These are phyloP conservation scores for Spodoptera litura DNA, from an alignment of 1,140 invertebrate species.

Conservation along the genomic window DNA sequence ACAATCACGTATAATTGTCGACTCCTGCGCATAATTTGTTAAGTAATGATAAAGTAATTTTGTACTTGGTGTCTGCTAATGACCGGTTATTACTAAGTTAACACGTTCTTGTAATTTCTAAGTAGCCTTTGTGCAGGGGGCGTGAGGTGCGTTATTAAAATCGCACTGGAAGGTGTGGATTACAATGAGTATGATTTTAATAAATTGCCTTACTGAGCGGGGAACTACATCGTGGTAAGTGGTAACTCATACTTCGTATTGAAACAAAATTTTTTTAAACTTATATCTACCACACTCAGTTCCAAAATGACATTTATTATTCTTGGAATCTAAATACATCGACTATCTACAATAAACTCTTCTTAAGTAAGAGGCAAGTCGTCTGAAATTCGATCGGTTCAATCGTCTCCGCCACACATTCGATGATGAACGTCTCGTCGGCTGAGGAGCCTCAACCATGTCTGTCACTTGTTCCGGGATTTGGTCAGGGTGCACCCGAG, in stretches of 20 bases:
- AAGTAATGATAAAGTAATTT: neutral
- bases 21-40: neutral
- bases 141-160: neutral
- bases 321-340: too few relatives aligned
- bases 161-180: neutral
- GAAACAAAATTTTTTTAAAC: too few relatives aligned
- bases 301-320: too few relatives aligned
- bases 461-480: neutral
- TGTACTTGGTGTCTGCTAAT: constrained; percentile 30
- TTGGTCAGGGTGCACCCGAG: neutral
- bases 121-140: neutral
- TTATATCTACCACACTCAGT: too few relatives aligned
- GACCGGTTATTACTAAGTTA: constrained; percentile 7
- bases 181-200: neutral
- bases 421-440: too few relatives aligned
- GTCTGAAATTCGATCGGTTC: too few relatives aligned
- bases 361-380: too few relatives aligned
- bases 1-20: constrained; percentile 7
- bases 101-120: constrained; percentile 1
- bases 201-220: neutral
- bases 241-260: too few relatives aligned
- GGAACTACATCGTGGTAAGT: too few relatives aligned
- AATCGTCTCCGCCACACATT: too few relatives aligned
- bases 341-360: too few relatives aligned
- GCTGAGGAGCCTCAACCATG: neutral